Conservation (phyloP, 2,113 vertebrate species). For the Nymphicus hollandicus region DNA sequence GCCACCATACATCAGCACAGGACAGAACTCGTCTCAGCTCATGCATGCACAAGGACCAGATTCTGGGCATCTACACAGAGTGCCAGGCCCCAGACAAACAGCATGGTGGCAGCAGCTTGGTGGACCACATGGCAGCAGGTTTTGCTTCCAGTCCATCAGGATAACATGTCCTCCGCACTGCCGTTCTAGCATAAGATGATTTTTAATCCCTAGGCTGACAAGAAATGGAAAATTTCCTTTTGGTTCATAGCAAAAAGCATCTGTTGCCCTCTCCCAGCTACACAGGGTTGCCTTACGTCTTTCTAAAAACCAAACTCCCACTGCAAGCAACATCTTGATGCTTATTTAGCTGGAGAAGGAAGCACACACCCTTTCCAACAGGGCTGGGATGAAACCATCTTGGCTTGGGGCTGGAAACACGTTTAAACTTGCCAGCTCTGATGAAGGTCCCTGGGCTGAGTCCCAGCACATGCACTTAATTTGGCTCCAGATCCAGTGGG, state of each 20-base stretch:
- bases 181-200: background rate
- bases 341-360: background rate
- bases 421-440: background rate
- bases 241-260: background rate
- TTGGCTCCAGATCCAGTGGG: background rate
- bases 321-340: background rate
- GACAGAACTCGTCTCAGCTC: background rate
- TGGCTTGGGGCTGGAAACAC: background rate
- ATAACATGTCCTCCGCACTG: fast-evolving
- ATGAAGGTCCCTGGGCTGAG: background rate
- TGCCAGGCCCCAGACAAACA: background rate
- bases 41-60: background rate
- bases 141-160: background rate
- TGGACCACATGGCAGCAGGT: fast-evolving
- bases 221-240: background rate
- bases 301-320: background rate
- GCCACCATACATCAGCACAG: fast-evolving
- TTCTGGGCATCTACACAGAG: background rate
- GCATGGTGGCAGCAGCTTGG: background rate
- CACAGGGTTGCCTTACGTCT: background rate
- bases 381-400: background rate
- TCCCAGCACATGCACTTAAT: constrained; percentile 9
- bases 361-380: background rate
- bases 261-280: background rate
- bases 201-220: background rate